These are phyloP conservation scores for Caenorhabditis sinica DNA, from an alignment of 2,888 invertebrate species.

Conservation along the genomic window DNA sequence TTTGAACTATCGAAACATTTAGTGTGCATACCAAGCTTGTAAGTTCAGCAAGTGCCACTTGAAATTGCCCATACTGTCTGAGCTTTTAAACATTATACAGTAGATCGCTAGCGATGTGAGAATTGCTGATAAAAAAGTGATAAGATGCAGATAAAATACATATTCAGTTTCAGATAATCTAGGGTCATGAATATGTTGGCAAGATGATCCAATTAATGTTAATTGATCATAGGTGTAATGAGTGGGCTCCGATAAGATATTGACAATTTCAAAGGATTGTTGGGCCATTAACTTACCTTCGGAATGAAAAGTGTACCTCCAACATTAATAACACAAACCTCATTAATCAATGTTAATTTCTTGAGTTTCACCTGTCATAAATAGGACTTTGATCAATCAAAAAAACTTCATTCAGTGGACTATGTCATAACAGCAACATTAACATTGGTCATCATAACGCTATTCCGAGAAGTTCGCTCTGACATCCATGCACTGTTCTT, in stretches of 20 bases:
- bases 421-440: not conserved
- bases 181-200: conserved; percentile 52
- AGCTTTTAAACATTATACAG: conserved; percentile 20
- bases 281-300: no score
- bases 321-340: no score
- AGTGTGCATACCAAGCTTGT: conserved; percentile 39
- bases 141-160: conserved; percentile 20
- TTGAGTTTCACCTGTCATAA: no score
- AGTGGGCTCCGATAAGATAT: conserved; percentile 24
- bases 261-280: conserved; percentile 3
- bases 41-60: conserved; percentile 54
- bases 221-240: conserved; percentile 40
- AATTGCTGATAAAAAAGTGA: conserved; percentile 20
- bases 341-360: no score
- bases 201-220: conserved; percentile 50
- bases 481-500: not conserved
- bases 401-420: not conserved
- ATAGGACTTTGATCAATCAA: no score
- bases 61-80: conserved; percentile 34
- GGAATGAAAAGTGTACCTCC: no score
- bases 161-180: conserved; percentile 5
- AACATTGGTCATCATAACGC: not conserved
- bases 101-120: conserved; percentile 27
- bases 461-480: not conserved
- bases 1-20: not conserved